phyloP scores from a whole-genome alignment of 2,888 invertebrate genomes.

The Diarsia mendica region DNA sequence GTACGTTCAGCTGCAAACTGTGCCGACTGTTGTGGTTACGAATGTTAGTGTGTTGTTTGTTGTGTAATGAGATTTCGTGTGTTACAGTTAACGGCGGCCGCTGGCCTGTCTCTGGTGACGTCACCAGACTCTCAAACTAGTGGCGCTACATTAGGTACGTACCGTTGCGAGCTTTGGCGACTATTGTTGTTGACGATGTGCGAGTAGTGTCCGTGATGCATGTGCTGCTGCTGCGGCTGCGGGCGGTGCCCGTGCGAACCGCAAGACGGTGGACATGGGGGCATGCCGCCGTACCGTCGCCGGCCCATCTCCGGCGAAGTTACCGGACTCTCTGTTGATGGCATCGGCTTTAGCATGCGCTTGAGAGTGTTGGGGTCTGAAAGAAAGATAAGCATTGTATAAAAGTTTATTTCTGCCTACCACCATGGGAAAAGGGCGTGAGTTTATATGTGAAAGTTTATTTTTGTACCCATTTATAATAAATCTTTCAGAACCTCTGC shows the following conservation, averaged over 20 bases:
- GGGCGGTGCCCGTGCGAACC: slow-evolving; percentile 91
- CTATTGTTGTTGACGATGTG: slow-evolving; percentile 91
- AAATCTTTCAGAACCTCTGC: background rate
- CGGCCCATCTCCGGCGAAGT: slow-evolving; percentile 97
- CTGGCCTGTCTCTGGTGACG: slow-evolving; percentile 85
- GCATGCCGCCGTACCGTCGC: slow-evolving; percentile 92
- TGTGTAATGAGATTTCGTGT: slow-evolving; percentile 84
- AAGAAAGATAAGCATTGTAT: slow-evolving; percentile 6
- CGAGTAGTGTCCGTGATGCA: slow-evolving; percentile 84
- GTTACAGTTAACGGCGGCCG: slow-evolving; percentile 83
- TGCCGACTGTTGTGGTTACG: slow-evolving; percentile 91
- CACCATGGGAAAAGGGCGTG: too few species aligned
- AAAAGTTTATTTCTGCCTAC: background rate
- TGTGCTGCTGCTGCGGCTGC: slow-evolving; percentile 87
- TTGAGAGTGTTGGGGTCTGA: slow-evolving; percentile 96
- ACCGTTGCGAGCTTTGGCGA: slow-evolving; percentile 92
- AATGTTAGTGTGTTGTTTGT: slow-evolving; percentile 35
- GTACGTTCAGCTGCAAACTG: slow-evolving; percentile 92
- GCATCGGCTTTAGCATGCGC: slow-evolving; percentile 98
- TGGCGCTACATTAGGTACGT: slow-evolving; percentile 68
- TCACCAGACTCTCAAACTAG: background rate
- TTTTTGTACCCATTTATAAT: background rate
- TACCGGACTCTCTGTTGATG: slow-evolving; percentile 96
- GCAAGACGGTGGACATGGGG: slow-evolving; percentile 91
- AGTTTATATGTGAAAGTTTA: too few species aligned